phyloP scores from a whole-genome alignment of 2,888 invertebrate species.

The Catocala nupta region DNA sequence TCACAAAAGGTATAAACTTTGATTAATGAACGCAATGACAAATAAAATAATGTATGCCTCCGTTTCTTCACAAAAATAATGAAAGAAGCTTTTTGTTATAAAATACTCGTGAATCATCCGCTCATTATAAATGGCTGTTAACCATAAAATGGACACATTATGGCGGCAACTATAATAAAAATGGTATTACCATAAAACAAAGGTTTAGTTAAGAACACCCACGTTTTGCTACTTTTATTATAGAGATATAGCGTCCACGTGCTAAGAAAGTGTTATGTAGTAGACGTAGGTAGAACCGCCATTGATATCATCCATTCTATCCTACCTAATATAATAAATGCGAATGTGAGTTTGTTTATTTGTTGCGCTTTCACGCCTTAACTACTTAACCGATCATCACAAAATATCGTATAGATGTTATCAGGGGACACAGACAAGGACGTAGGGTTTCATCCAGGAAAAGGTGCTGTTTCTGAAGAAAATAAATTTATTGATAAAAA shows the following conservation, averaged over 20 bases:
- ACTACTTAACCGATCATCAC: too few relatives aligned
- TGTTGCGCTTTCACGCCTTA: too few relatives aligned
- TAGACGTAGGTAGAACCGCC: too few relatives aligned
- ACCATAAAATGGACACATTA: slow-evolving; percentile 51
- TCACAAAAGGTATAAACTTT: slow-evolving; percentile 19
- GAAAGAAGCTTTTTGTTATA: slow-evolving; percentile 28
- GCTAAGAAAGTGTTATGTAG: slow-evolving; percentile 8
- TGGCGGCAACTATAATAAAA: slow-evolving; percentile 69
- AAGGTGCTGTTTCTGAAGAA: too few relatives aligned
- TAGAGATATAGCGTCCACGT: slow-evolving; percentile 36
- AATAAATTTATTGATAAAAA: too few relatives aligned
- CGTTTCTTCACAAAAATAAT: slow-evolving; percentile 14
- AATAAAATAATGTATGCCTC: slow-evolving; percentile 16
- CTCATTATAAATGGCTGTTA: slow-evolving; percentile 41
- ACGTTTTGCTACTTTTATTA: slow-evolving; percentile 67
- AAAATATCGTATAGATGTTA: too few relatives aligned
- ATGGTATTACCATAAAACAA: slow-evolving; percentile 72
- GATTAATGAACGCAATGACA: slow-evolving; percentile 20
- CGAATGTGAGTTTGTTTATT: too few relatives aligned
- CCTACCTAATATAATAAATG: too few relatives aligned
- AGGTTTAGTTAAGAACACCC: slow-evolving; percentile 68
- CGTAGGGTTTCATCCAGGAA: too few relatives aligned
- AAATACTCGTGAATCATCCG: slow-evolving; percentile 39
- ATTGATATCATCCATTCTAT: too few relatives aligned
- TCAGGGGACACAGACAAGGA: too few relatives aligned